phyloP scores from a whole-genome alignment of 2,888 invertebrate genomes.

The Drosophila robusta region DNA sequence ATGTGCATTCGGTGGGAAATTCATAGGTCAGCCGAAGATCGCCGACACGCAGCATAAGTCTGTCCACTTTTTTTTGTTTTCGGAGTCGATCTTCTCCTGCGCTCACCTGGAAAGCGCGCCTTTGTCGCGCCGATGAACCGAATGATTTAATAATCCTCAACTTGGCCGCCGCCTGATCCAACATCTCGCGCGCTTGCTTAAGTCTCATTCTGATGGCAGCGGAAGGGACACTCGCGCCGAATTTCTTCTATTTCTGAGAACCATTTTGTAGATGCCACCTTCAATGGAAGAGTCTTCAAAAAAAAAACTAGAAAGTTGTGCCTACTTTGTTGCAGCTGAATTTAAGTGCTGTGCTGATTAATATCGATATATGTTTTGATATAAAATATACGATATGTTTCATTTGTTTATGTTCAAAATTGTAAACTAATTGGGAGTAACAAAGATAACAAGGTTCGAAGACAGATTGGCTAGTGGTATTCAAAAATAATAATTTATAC shows the following conservation, averaged over 20 bases:
- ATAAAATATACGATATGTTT: background rate
- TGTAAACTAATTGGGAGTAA: too few species aligned
- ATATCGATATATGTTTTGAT: background rate
- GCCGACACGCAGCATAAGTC: background rate
- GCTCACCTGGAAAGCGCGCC: conserved; percentile 1
- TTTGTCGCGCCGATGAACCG: background rate
- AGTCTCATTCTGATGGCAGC: background rate
- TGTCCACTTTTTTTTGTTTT: too few species aligned
- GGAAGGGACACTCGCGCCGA: background rate
- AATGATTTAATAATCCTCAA: background rate
- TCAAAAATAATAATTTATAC: too few species aligned
- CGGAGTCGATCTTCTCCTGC: background rate
- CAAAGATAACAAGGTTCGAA: too few species aligned
- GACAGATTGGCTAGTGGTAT: too few species aligned
- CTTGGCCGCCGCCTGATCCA: background rate
- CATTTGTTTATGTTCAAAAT: too few species aligned
- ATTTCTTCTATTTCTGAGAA: background rate
- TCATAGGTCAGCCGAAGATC: conserved; percentile 9
- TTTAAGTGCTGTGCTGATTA: background rate
- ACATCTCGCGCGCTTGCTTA: background rate
- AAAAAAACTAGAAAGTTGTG: background rate
- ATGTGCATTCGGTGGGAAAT: conserved; percentile 21
- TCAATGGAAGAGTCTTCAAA: background rate
- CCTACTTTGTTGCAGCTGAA: background rate
- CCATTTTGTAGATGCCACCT: background rate